phyloP scores from a whole-genome alignment of 2,888 invertebrate genomes.

The Molanna angustata region DNA sequence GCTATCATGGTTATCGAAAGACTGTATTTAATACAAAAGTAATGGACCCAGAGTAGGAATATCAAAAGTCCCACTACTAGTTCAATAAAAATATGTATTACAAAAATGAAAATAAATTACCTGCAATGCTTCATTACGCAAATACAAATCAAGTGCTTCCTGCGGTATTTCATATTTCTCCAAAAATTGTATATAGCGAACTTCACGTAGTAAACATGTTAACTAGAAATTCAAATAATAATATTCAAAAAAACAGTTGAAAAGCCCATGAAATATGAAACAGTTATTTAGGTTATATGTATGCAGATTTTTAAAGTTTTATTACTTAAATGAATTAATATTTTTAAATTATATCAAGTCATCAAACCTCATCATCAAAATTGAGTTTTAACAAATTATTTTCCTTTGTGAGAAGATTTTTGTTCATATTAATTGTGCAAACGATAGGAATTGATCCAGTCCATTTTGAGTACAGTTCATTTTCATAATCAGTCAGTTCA shows the following conservation, averaged over 20 bases:
- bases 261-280: not conserved
- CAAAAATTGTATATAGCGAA: constrained; percentile 71
- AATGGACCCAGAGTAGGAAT: too few relatives aligned
- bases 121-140: constrained; percentile 67
- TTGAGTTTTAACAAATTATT: constrained; percentile 61
- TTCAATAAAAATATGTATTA: too few relatives aligned
- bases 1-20: too few relatives aligned
- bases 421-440: constrained; percentile 60
- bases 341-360: not conserved
- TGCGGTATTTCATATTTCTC: constrained; percentile 61
- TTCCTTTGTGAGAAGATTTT: constrained; percentile 58
- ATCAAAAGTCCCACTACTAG: too few relatives aligned
- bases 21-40: too few relatives aligned
- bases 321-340: not conserved
- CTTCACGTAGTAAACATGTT: constrained; percentile 73
- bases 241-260: not conserved
- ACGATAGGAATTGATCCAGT: constrained; percentile 60
- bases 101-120: constrained; percentile 37
- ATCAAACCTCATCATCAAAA: constrained; percentile 59
- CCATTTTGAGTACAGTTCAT: constrained; percentile 69
- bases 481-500: constrained; percentile 62
- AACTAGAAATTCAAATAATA: constrained; percentile 49
- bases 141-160: constrained; percentile 63
- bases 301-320: not conserved
- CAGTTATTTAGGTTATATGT: too few relatives aligned